These are phyloP conservation scores for Agrotis puta DNA, from an alignment of 2,888 invertebrate genomes.

Conservation along the genomic window DNA sequence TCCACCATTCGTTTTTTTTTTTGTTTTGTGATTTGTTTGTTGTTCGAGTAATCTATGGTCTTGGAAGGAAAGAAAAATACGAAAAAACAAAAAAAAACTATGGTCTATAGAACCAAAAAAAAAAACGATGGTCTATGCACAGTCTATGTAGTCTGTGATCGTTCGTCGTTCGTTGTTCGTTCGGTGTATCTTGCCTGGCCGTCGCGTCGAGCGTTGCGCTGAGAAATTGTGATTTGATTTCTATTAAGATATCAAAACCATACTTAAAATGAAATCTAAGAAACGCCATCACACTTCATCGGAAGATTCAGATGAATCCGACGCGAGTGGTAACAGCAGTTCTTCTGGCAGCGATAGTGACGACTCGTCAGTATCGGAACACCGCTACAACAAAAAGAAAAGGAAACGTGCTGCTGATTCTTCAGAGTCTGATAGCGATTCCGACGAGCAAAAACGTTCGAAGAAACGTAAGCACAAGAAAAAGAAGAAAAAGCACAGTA, in stretches of 20 bases:
- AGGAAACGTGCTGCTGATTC: conserved; percentile 85
- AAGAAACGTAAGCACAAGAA: conserved; percentile 90
- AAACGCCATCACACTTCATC: conserved; percentile 85
- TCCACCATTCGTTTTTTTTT: too few relatives aligned
- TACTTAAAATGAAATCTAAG: conserved; percentile 82
- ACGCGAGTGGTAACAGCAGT: conserved; percentile 81
- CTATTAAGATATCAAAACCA: not conserved
- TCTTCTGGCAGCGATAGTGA: conserved; percentile 86
- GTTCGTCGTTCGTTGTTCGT: conserved; percentile 7
- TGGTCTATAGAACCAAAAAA: too few relatives aligned
- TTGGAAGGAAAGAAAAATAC: too few relatives aligned
- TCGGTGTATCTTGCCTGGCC: not conserved
- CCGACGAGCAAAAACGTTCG: conserved; percentile 82
- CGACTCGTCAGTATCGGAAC: conserved; percentile 82
- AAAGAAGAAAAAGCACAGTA: conserved; percentile 89
- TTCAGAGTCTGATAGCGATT: conserved; percentile 85
- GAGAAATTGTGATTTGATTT: conserved; percentile 10
- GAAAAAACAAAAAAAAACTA: too few relatives aligned
- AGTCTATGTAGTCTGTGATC: not conserved
- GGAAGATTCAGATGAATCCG: conserved; percentile 85
- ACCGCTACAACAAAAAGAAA: conserved; percentile 87
- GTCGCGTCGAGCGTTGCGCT: not conserved
- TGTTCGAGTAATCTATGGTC: too few relatives aligned
- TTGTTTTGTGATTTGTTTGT: too few relatives aligned
- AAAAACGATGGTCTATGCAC: too few relatives aligned